Evolutionary conservation across 2,113 vertebrate species (phyloP), one percentile per base, ranked within the genome.

Genomic region (Tenrec ecaudatus): DNA sequence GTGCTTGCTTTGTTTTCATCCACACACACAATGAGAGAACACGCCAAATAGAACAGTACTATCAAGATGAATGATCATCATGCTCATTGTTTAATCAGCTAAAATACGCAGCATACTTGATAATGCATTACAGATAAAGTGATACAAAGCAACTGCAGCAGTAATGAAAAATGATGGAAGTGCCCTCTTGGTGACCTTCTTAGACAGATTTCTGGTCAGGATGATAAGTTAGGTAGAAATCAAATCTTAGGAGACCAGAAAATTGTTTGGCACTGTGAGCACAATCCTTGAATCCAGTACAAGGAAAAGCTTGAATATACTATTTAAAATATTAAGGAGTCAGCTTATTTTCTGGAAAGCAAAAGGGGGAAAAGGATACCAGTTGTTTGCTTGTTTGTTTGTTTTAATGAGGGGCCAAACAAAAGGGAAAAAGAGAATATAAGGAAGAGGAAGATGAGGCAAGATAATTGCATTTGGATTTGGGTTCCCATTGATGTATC

Each of bases 1-100:
- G 89, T 91, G 14, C 40, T 47, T 47, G 76, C 10, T 77, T 91
- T 89, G 31, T 89, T 93, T 93, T 93, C 53, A 86, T 88, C 95
- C 57, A 78, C 36, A 94, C 77, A 90, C 87, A 66, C 23, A 66
- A 68, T 79, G 57, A 85, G 75, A 43, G 12, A 19, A 79, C 12
- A 66, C 77, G 78, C 23, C 77, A 92, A 96, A 83, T 94, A 83
- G 62, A 87, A 78, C 75, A 14, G 43, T 91, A 71, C 29, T 62
- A 69, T 87, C 87, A 69, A 78, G 94, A 60, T 83, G 43, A 66
- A 81, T 87, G 38, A 79, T 86, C 60, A 66, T 62, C 15, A 29
- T 47, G 79, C 1, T 2, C n/a, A 31, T 87, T 84, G 25, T 91
- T 94, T 91, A 87, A 89, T 82, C 31, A 81, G 9, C n/a, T 80